Base-by-base conservation (phyloP, 2,797 vertebrate species). In the Pangasius macronema region DNA sequence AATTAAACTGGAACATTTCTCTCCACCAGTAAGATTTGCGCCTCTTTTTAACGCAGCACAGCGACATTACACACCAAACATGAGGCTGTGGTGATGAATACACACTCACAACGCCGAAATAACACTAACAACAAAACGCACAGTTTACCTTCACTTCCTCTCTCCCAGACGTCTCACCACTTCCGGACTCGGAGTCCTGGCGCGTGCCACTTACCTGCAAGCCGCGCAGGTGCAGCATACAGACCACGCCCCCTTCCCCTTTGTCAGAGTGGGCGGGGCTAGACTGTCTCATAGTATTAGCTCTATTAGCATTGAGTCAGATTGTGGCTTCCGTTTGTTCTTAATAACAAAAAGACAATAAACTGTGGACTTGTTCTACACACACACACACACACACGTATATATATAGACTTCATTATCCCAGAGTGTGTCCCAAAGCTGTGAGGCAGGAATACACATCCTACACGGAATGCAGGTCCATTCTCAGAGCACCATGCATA, bases 141-240 rank as follows among this genome's bases (percentile, higher is more conserved):
- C 2, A 63, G 8, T 13, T 85, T 61, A 75, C 68, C 53, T 85
- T n/a, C 22, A 20, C 53, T 59, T 57, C 9, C n/a, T 33, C n/a
- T 67, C 42, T 55, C 30, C 22, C 16, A 9, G 18, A 49, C 30
- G 84, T 33, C 16, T 77, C 42, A 0, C 5, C 72, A 61, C 85
- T 86, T 86, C 85, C 63, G 73, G 36, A 1, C 3, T 11, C 1
- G 16, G 20, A 27, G n/a, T 55, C 22, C 42, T n/a, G 61, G 61
- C 46, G 85, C 13, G 73, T 33, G 55, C 9, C 22, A 39, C 6
- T 80, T 27, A 86, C 75, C 61, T 65, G 30, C 9, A 22, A 16
- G 24, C 22, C 24, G 72, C 42, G 59, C 85, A 80, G 75, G 75
- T 86, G 75, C 75, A 55, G 22, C 30, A 5, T 20, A 22, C 75